Conservation (phyloP, 2,113 vertebrate species). For the Camarhynchus parvulus region DNA sequence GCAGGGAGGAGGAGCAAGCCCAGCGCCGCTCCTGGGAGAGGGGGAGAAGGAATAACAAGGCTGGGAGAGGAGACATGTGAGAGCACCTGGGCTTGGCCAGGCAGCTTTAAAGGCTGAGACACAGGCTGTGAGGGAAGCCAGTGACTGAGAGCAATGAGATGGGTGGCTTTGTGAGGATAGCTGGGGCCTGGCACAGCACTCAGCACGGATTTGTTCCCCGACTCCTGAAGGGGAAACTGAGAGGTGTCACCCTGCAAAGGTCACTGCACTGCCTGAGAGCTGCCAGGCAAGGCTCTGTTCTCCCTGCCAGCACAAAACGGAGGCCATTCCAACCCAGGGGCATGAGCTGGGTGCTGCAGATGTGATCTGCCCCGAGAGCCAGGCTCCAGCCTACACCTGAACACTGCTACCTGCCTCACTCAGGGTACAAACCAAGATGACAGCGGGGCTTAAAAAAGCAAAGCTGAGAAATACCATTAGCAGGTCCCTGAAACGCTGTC, state of each 20-base stretch:
- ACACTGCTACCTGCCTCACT: rapidly evolving
- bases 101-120: not conserved
- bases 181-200: rapidly evolving
- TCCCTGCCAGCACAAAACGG: not conserved
- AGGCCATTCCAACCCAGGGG: not conserved
- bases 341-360: not conserved
- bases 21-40: not conserved
- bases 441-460: not conserved
- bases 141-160: not conserved
- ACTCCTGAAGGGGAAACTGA: not conserved
- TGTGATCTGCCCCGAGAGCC: not conserved
- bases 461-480: not conserved
- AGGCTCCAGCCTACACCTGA: not conserved
- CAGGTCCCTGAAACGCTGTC: not conserved
- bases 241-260: not conserved
- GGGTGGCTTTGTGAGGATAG: not conserved
- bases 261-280: not conserved
- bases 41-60: not conserved
- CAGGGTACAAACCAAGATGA: not conserved
- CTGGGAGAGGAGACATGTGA: not conserved
- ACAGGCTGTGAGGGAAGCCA: not conserved
- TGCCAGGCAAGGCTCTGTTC: not conserved
- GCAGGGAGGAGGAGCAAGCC: not conserved
- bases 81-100: not conserved
- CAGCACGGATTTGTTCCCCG: not conserved